Evolutionary conservation across 2,888 invertebrate genomes (phyloP).

Genomic region (Pseudococcus jackbeardsleyi): DNA sequence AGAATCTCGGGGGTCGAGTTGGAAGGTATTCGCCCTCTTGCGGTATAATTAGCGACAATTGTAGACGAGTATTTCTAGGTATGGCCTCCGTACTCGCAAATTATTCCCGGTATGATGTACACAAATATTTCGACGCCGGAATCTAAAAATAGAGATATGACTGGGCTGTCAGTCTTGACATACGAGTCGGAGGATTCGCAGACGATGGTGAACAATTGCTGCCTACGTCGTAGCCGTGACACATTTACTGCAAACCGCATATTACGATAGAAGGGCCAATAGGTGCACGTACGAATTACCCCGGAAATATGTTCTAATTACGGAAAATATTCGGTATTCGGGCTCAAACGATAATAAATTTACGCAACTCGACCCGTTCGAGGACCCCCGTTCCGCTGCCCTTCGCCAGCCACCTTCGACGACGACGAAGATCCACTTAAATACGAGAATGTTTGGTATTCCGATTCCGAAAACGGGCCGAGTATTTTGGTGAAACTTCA

Average conservation of each 20-base stretch:
- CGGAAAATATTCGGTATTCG: neutral
- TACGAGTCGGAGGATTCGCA: no score
- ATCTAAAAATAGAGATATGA: neutral
- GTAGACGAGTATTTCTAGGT: neutral
- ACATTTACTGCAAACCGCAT: neutral
- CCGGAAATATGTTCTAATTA: slow-evolving; percentile 38
- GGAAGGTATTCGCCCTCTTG: neutral
- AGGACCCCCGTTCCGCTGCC: neutral
- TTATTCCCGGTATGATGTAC: no score
- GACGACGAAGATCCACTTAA: slow-evolving; percentile 13
- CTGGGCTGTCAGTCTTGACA: neutral
- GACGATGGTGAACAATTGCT: neutral
- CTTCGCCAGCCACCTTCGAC: neutral
- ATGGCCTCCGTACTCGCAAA: no score
- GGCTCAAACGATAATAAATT: slow-evolving; percentile 26
- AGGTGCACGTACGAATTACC: neutral
- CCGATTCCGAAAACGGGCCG: neutral
- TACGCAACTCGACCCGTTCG: neutral
- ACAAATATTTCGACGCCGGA: neutral
- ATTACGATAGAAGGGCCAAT: no score
- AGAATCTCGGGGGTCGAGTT: neutral
- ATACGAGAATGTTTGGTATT: slow-evolving; percentile 39
- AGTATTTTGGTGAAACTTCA: neutral
- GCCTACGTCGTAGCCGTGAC: neutral
- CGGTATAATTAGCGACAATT: neutral